Evolutionary conservation across 2,888 invertebrate species (phyloP), one percentile per base, ranked within the genome.

Genomic region (Cacoxenus indagator): DNA sequence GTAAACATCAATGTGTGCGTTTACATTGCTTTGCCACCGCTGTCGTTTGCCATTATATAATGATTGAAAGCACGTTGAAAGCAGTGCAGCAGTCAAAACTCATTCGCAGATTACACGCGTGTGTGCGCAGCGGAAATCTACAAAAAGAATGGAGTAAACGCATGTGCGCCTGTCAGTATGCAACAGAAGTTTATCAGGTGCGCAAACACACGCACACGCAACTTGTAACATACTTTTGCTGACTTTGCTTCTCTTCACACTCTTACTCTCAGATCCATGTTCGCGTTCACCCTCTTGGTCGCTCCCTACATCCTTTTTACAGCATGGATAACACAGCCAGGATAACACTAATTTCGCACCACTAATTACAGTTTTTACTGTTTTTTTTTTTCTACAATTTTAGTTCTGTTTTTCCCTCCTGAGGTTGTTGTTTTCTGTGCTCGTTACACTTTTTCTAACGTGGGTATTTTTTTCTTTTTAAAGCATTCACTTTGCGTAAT

Each of bases 261-360:
- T 1, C 5, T 19, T 22, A 19, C 37, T 37, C 29, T 37, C 37
- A 17, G 3, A 9, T 1, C 17, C 19, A 37, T 14, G 55, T 26
- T 55, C 4, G 22, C 27, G 24, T 6, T 19, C 19, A 29, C 17
- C n/a, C 31, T 61, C 19, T 14, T 61, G 29, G n/a, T 37, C 19
- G 46, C 51, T 51, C 29, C 5, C 26, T n/a, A 22, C 29, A 48
- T 29, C 48, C 57, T 66, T 55, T 46, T 69, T 71, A 72, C 75
- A 69, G 70, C 70, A 65, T 62, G 61, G 77, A 72, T 67, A 65
- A n/a, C n/a, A n/a, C n/a, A n/a, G n/a, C n/a, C n/a, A 68, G 77
- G 71, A 79, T 73, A 78, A 81, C 82, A 83, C 78, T 76, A 83
- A 79, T 83, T 83, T 81, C 72, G 76, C 82, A 77, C 82, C 82